A percentile compares a stretch with the other conserved stretches of the same genome.
Evolutionary conservation across 2,888 invertebrate species (phyloP).

Genomic region (Apotomis turbidana): DNA sequence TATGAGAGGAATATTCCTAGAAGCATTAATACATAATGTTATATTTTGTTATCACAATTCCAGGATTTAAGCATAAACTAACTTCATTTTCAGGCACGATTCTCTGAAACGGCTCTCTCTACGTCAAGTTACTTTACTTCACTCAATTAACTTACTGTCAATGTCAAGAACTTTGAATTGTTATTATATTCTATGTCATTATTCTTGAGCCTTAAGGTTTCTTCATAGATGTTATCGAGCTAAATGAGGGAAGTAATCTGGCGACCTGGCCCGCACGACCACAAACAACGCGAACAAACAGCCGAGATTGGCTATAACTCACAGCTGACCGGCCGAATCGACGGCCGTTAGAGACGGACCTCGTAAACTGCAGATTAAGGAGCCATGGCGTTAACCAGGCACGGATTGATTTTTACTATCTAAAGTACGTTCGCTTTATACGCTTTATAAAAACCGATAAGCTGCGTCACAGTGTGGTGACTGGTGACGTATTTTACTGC

Average conservation of each 20-base stretch:
- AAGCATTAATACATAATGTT: not conserved
- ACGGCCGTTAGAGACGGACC: conserved; percentile 15
- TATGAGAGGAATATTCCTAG: not conserved
- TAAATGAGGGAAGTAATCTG: not conserved
- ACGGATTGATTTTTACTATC: conserved; percentile 1
- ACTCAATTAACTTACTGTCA: not conserved
- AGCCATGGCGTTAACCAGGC: not conserved
- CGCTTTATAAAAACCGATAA: too few relatives aligned
- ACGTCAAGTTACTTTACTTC: not conserved
- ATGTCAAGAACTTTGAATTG: not conserved
- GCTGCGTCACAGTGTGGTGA: too few relatives aligned
- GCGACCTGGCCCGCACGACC: not conserved
- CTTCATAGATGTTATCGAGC: conserved; percentile 1
- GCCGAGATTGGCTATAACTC: conserved; percentile 13
- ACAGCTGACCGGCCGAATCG: conserved; percentile 1
- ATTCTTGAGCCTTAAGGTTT: not conserved
- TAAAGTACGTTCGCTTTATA: not conserved
- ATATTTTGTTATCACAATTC: conserved; percentile 6
- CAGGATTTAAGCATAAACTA: not conserved
- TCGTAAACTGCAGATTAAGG: conserved; percentile 16
- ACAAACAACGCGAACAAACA: conserved; percentile 8
- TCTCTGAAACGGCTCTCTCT: not conserved
- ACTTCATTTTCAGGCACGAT: not conserved
- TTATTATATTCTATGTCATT: not conserved
- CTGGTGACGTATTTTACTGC: too few relatives aligned